Conservation (phyloP, 2,888 invertebrate species). For the Hyalella azteca region DNA sequence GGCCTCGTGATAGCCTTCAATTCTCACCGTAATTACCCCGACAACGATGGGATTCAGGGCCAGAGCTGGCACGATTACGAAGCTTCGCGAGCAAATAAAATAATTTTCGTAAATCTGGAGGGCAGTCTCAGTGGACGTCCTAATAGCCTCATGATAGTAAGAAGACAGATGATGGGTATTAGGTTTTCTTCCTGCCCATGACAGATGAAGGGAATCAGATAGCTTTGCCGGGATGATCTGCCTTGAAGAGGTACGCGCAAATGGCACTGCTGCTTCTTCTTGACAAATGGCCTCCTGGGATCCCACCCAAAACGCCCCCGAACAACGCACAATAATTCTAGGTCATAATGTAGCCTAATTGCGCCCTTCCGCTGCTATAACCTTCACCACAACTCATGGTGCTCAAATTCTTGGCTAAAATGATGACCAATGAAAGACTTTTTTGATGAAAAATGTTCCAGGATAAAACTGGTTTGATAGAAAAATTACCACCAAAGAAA, state of each 20-base stretch:
- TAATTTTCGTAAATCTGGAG: constrained; percentile 20
- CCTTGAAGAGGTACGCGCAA: constrained; percentile 19
- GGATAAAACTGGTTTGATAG: too few species aligned
- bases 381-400: too few species aligned
- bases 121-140: background rate
- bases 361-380: background rate
- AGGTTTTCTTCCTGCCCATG: constrained; percentile 17
- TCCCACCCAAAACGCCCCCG: background rate
- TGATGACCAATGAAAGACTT: too few species aligned
- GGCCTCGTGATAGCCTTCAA: too few species aligned
- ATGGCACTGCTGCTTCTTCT: background rate
- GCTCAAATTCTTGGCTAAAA: too few species aligned
- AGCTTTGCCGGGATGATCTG: constrained; percentile 12
- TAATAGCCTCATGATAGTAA: constrained; percentile 32
- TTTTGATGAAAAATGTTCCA: too few species aligned
- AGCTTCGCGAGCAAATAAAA: background rate
- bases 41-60: too few species aligned
- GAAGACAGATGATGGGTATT: constrained; percentile 37
- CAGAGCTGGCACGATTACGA: background rate
- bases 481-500: too few species aligned
- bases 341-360: background rate
- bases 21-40: too few species aligned
- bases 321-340: background rate
- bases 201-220: constrained; percentile 34
- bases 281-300: constrained; percentile 14